Evolutionary conservation across 1,140 invertebrate genomes (phyloP).

Genomic region (Drosophila murphyi): DNA sequence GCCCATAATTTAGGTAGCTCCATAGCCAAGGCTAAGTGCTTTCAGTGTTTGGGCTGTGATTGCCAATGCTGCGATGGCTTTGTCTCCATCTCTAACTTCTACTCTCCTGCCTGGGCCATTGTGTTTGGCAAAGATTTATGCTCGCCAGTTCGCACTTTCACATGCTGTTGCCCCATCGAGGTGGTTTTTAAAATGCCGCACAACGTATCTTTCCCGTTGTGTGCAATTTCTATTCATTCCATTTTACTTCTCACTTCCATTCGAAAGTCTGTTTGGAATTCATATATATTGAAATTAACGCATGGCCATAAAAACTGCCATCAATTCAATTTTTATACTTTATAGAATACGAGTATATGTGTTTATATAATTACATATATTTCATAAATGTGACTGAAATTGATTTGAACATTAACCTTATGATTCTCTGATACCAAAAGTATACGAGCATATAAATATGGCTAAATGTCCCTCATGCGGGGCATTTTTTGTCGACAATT

Average conservation of each 20-base stretch:
- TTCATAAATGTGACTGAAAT: constrained; percentile 10
- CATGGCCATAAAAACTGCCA: constrained; percentile 27
- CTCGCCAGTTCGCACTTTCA: constrained; percentile 60
- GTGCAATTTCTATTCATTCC: constrained; percentile 26
- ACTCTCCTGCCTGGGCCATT: constrained; percentile 24
- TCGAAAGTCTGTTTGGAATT: constrained; percentile 39
- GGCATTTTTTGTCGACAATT: no score
- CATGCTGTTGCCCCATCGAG: constrained; percentile 19
- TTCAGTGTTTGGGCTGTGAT: constrained; percentile 48
- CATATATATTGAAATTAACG: constrained; percentile 44
- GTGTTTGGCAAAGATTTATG: constrained; percentile 67
- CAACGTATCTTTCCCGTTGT: constrained; percentile 32
- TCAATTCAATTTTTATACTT: constrained; percentile 23
- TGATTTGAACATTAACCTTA: not conserved
- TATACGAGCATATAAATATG: no score
- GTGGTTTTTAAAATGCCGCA: constrained; percentile 33
- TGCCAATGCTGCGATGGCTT: constrained; percentile 1
- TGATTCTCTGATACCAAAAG: no score
- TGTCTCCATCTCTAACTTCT: constrained; percentile 28
- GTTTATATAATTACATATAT: constrained; percentile 10
- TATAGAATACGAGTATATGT: not conserved
- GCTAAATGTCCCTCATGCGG: no score
- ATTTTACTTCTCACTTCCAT: constrained; percentile 1
- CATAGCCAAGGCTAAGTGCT: constrained; percentile 67
- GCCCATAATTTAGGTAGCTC: constrained; percentile 74